Evolutionary conservation across 2,113 vertebrate genomes (phyloP), one percentile per base, ranked within the genome.

Genomic region (Tachysurus vachellii): DNA sequence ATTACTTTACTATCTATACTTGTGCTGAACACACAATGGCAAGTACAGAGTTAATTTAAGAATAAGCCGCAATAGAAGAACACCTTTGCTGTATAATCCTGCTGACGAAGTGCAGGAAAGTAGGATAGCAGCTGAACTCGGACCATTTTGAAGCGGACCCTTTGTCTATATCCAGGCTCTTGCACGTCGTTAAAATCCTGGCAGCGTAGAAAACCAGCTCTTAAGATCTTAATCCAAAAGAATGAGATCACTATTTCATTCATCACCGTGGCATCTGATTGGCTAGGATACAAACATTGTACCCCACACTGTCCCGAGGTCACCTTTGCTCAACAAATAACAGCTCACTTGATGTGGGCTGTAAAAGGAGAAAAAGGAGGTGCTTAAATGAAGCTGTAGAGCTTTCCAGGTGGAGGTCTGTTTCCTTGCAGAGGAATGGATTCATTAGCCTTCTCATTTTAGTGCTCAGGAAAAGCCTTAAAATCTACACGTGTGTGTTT

Each of bases 201-300:
- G 83, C 83, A 88, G 79, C 36, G 5, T 36, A 36, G 59, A 28
- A 56, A 82, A 88, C 19, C 70, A 21, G 84, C 84, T 82, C n/a
- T 83, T 77, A 83, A 83, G 88, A 86, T 85, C 70, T 14, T 82
- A 57, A 85, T 84, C 44, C 89, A 82, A 81, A 70, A 56, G 82
- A 81, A 66, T 87, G 89, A 88, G 80, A 71, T 88, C 87, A 90
- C 71, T 36, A 28, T 53, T 82, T 86, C 83, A 85, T 89, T 87
- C 86, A 87, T 85, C 85, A 87, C 85, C 47, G 11, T 85, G 80
- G 83, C 68, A 87, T 62, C 68, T 62, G 62, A 90, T 88, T 88
- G 89, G 85, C 87, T 62, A 28, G 21, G n/a, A 47, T 81, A 61
- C 83, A 85, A 17, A 64, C 76, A 6, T 47, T 53, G 79, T 71